phyloP scores from a whole-genome alignment of 2,888 invertebrate genomes.

The Aphodius sticticus region DNA sequence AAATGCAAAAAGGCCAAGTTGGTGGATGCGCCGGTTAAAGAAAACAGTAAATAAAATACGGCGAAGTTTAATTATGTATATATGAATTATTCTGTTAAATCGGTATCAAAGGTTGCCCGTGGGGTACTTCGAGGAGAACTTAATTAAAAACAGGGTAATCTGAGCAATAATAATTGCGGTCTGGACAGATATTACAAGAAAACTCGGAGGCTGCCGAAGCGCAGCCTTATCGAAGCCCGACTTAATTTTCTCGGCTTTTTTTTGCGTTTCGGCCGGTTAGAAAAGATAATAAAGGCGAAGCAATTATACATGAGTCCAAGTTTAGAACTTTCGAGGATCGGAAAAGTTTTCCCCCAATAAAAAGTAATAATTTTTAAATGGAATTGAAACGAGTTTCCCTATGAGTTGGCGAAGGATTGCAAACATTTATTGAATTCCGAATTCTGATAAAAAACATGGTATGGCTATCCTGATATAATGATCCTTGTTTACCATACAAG shows the following conservation, averaged over 20 bases:
- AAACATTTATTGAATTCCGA: no score
- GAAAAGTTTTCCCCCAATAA: conserved; percentile 5
- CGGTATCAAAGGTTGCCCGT: no score
- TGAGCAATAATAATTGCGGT: conserved; percentile 6
- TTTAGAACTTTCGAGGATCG: not conserved
- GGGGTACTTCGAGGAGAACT: not conserved
- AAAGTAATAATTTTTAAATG: conserved; percentile 15
- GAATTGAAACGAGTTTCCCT: no score
- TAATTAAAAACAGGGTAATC: conserved; percentile 20
- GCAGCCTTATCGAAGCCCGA: conserved; percentile 5
- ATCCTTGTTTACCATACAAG: no score
- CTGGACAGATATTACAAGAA: conserved; percentile 6
- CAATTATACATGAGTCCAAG: conserved; percentile 4
- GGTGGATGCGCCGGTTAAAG: no score
- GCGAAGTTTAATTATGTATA: no score
- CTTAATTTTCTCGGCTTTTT: not conserved
- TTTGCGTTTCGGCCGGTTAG: not conserved
- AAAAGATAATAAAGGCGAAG: conserved; percentile 5
- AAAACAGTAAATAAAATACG: no score
- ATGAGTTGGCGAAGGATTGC: no score
- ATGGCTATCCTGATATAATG: no score
- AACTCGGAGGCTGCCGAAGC: not conserved
- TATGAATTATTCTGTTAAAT: no score
- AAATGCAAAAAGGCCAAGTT: no score
- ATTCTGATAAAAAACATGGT: no score